Percentiles rank a stretch among this genome's conserved stretches.
Conservation (phyloP, 2,113 vertebrate species). For the Lagopus muta region DNA sequence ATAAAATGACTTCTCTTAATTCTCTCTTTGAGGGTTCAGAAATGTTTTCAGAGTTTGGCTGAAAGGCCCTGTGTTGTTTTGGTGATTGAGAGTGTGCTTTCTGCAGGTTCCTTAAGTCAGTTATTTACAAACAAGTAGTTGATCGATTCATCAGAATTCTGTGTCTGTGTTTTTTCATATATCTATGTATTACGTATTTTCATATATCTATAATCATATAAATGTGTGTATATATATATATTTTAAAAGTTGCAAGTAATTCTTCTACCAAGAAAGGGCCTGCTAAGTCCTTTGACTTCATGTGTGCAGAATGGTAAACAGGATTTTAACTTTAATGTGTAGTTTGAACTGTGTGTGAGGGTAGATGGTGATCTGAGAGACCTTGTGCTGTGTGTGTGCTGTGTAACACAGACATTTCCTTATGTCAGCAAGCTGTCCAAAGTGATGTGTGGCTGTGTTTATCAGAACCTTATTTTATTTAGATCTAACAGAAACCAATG, state of each 20-base stretch:
- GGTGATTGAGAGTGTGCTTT: neutral
- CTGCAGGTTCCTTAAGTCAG: neutral
- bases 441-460: neutral
- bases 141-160: neutral
- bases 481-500: neutral
- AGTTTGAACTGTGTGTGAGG: neutral
- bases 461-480: neutral
- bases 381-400: fast-evolving
- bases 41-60: neutral
- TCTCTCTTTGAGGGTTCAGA: neutral
- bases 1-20: neutral
- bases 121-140: neutral
- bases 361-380: neutral
- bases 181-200: neutral
- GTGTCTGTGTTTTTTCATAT: neutral
- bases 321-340: neutral
- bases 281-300: neutral
- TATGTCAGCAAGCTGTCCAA: neutral
- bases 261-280: neutral
- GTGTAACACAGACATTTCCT: neutral
- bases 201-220: neutral
- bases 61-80: neutral
- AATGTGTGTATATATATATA: too few relatives aligned
- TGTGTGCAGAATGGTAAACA: neutral
- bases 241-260: neutral